phyloP scores from a whole-genome alignment of 2,888 invertebrate species.

The Callyntrura guangdongensis region DNA sequence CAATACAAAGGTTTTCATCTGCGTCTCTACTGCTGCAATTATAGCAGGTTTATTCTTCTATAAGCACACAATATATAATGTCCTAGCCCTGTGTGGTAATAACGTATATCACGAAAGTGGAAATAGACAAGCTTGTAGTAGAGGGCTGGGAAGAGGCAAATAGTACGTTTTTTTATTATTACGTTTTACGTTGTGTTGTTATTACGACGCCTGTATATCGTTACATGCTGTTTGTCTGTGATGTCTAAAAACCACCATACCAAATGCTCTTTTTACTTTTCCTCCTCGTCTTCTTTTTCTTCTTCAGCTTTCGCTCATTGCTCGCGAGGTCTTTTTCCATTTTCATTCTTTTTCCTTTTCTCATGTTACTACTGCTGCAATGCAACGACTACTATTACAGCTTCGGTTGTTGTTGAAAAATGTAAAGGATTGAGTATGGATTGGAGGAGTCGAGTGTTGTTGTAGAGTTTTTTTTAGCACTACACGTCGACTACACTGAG shows the following conservation, averaged over 20 bases:
- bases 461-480: neutral
- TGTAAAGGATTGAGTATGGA: conserved; percentile 6
- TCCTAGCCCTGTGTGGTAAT: neutral
- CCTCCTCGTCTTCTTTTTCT: neutral
- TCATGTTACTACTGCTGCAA: conserved; percentile 1
- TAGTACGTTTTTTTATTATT: conserved; percentile 17
- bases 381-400: neutral
- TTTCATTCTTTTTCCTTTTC: neutral
- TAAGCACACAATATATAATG: neutral
- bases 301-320: neutral
- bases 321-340: conserved; percentile 4
- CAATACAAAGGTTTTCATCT: no score
- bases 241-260: neutral
- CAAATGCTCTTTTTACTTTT: neutral
- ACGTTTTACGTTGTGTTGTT: conserved; percentile 12
- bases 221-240: neutral
- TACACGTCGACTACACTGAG: neutral
- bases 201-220: neutral
- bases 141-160: neutral
- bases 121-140: neutral
- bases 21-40: no score
- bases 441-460: conserved; percentile 23
- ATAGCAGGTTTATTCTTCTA: no score
- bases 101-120: neutral
- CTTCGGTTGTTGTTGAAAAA: neutral